Conservation (phyloP, 2,113 vertebrate genomes). For the Aspidoscelis tigris region DNA sequence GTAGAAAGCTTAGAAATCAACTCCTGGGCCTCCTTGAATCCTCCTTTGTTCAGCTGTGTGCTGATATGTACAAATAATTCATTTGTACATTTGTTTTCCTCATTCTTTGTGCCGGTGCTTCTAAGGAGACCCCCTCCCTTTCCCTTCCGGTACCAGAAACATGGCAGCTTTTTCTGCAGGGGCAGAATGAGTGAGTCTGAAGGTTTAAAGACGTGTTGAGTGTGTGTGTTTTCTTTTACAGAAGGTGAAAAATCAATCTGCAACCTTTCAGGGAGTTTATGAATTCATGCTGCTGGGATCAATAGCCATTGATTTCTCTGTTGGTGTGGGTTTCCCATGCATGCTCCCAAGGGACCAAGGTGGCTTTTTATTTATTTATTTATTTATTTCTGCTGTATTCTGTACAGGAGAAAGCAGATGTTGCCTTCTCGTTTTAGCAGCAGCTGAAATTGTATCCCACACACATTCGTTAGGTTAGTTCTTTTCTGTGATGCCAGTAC, state of each 20-base stretch:
- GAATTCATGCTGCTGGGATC: slow-evolving; percentile 80
- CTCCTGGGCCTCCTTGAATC: background rate
- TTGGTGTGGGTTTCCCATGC: slow-evolving; percentile 66
- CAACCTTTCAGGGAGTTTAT: slow-evolving; percentile 85
- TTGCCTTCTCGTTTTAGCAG: slow-evolving; percentile 58
- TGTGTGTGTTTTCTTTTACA: slow-evolving; percentile 69
- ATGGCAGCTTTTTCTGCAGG: background rate
- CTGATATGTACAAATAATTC: background rate
- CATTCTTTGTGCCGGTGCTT: background rate
- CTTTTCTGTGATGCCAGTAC: fast-evolving
- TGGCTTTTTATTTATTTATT: background rate
- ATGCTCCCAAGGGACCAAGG: slow-evolving; percentile 62
- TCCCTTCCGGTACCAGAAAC: background rate
- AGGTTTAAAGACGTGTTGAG: slow-evolving; percentile 15
- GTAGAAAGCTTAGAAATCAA: background rate
- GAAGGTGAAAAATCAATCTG: slow-evolving; percentile 77
- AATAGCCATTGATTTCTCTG: slow-evolving; percentile 77
- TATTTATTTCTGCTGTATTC: slow-evolving; percentile 40
- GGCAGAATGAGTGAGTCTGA: background rate
- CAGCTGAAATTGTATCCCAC: slow-evolving; percentile 47
- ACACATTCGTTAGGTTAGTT: background rate
- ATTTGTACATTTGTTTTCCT: background rate
- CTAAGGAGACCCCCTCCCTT: background rate
- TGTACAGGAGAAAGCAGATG: slow-evolving; percentile 67
- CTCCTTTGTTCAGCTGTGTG: background rate